Conservation (phyloP, 2,113 vertebrate species). For the Tragelaphus strepsiceros region DNA sequence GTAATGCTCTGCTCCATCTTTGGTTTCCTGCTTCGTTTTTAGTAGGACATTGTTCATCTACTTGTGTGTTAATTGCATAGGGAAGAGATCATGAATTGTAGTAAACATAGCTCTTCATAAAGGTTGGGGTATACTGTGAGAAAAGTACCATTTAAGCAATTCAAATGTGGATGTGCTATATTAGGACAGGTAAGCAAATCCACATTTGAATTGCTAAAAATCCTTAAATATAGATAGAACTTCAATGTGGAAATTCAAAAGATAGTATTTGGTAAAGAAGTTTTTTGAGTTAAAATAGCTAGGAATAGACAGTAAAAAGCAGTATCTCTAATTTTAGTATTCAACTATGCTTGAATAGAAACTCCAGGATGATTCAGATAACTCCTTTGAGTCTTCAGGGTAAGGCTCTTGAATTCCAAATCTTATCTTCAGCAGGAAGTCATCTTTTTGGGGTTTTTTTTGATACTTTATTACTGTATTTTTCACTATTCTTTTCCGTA, state of each 20-base stretch:
- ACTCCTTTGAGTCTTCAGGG: background rate
- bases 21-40: background rate
- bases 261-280: background rate
- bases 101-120: background rate
- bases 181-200: background rate
- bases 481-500: background rate
- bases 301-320: background rate
- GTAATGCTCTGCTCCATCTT: background rate
- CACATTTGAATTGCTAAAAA: background rate
- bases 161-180: background rate
- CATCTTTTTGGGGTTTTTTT: background rate
- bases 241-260: background rate
- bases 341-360: background rate
- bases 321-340: background rate
- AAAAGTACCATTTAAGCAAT: background rate
- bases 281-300: background rate
- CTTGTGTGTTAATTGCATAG: background rate
- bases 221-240: background rate
- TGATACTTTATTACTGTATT: background rate
- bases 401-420: slow-evolving; percentile 4
- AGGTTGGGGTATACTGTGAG: background rate
- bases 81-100: background rate
- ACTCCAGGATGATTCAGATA: background rate
- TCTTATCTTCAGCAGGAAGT: background rate
- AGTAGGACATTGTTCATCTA: background rate